These are phyloP conservation scores for Eristalis intricaria DNA, from an alignment of 2,888 invertebrate genomes.

Conservation along the genomic window DNA sequence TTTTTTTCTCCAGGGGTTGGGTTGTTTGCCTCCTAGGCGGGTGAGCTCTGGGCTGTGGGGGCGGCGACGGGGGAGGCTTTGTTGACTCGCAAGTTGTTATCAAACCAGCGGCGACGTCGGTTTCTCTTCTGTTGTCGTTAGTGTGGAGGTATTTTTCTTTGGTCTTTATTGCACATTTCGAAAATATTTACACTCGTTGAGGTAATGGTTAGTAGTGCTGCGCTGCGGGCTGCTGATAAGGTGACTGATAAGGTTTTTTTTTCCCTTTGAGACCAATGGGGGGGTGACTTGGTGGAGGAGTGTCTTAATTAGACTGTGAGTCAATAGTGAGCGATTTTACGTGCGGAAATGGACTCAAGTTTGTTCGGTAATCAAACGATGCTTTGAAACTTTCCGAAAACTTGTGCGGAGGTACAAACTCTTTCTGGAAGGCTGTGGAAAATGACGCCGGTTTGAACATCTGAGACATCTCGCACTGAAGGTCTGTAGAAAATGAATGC, in stretches of 20 bases:
- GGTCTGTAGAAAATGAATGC: no score
- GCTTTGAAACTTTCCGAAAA: no score
- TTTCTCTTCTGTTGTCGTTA: neutral
- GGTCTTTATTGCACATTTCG: slow-evolving; percentile 38
- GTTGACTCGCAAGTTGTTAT: slow-evolving; percentile 44
- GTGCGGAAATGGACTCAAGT: neutral
- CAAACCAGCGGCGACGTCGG: slow-evolving; percentile 2
- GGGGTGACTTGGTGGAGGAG: neutral
- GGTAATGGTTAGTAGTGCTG: neutral
- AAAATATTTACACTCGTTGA: slow-evolving; percentile 18
- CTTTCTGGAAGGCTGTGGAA: no score
- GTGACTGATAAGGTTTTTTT: neutral
- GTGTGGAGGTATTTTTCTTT: neutral
- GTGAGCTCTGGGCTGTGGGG: neutral
- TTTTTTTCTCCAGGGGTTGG: neutral
- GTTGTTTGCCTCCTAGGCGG: neutral
- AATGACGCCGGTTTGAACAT: no score
- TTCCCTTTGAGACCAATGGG: neutral
- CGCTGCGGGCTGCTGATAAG: neutral
- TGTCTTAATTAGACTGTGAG: neutral
- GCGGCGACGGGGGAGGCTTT: slow-evolving; percentile 2
- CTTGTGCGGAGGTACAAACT: no score
- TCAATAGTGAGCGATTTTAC: neutral
- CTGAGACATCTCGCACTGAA: no score
- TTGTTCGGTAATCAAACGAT: neutral